Percentiles rank a stretch among this genome's conserved stretches.
These are phyloP conservation scores for Buphagus erythrorhynchus DNA, from an alignment of 2,797 vertebrate species.

Conservation along the genomic window DNA sequence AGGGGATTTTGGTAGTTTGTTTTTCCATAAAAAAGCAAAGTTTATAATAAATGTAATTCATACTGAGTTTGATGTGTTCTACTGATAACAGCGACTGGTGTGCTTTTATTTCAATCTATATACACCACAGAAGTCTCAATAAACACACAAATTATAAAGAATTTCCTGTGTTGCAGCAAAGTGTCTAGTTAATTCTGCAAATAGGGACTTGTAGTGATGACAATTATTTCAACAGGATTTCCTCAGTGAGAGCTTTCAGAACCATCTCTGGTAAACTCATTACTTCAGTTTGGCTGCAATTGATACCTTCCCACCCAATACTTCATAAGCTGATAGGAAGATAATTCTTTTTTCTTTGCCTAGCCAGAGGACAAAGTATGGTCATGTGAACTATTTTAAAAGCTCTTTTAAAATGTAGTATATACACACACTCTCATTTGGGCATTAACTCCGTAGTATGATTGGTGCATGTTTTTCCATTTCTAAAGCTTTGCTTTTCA, in stretches of 20 bases:
- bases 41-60: not conserved
- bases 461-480: not conserved
- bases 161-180: not conserved
- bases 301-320: not conserved
- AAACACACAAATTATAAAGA: not conserved
- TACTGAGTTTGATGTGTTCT: not conserved
- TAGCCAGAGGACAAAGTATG: not conserved
- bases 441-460: not conserved
- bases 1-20: accelerated
- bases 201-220: not conserved
- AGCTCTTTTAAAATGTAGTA: not conserved
- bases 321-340: not conserved
- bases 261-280: not conserved
- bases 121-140: not conserved
- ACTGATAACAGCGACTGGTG: not conserved
- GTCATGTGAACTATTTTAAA: not conserved
- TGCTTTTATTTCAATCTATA: not conserved
- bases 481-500: not conserved
- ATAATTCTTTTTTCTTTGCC: not conserved
- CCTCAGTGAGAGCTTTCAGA: not conserved
- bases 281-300: not conserved
- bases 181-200: not conserved
- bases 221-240: not conserved
- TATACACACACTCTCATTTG: not conserved
- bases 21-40: not conserved